Percentiles rank a stretch among this genome's conserved stretches.
These are phyloP conservation scores for Pseudopipra pipra DNA, from an alignment of 2,113 vertebrate species.

Conservation along the genomic window DNA sequence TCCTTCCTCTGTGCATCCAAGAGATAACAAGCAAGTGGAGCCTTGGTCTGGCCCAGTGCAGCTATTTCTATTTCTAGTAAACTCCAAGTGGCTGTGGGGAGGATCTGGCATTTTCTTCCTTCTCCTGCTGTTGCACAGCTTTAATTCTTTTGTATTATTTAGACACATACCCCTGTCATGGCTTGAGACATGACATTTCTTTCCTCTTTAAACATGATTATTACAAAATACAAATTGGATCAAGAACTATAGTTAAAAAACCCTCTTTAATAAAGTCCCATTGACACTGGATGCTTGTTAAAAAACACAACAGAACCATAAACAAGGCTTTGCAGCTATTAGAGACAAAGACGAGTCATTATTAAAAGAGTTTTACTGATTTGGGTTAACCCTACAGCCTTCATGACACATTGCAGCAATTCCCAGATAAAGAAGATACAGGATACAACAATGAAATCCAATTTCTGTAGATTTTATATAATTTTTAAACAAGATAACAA, in stretches of 20 bases:
- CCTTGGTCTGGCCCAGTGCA: background rate
- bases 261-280: background rate
- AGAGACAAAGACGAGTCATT: background rate
- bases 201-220: background rate
- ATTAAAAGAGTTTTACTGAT: background rate
- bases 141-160: background rate
- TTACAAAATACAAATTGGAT: background rate
- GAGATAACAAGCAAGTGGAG: background rate
- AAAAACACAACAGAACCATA: background rate
- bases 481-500: background rate
- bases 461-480: background rate
- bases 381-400: background rate
- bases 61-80: background rate
- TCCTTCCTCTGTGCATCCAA: background rate
- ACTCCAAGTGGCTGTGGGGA: fast-evolving
- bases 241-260: background rate
- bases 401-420: background rate
- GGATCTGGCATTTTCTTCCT: background rate
- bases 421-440: background rate
- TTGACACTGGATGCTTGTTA: background rate
- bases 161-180: background rate
- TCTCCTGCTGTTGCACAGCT: background rate
- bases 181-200: background rate
- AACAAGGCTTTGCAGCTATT: background rate
- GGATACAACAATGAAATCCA: background rate